Conservation (phyloP, 2,888 invertebrate species). For the Agriopis leucophaearia region DNA sequence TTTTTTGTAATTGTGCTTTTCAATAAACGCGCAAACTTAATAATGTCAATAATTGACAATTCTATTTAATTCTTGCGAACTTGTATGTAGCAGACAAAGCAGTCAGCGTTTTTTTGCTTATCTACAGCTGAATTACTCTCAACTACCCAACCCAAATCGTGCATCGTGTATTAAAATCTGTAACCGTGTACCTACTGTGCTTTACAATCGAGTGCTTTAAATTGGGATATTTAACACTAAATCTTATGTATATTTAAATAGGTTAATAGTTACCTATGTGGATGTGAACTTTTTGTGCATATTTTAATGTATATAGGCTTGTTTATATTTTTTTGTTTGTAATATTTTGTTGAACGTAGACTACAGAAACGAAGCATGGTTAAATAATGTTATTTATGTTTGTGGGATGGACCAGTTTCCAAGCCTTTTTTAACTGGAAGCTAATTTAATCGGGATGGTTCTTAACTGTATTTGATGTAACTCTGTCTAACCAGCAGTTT, state of each 20-base stretch:
- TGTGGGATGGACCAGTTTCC: too few species aligned
- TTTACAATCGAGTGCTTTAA: neutral
- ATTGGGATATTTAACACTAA: neutral
- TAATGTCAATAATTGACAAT: too few species aligned
- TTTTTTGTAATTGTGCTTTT: neutral
- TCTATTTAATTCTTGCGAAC: too few species aligned
- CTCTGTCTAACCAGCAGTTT: too few species aligned
- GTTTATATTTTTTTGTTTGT: neutral
- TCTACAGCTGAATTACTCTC: too few species aligned
- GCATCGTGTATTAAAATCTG: conserved; percentile 21
- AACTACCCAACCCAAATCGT: conserved; percentile 13
- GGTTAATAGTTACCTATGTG: conserved; percentile 8
- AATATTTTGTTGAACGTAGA: neutral
- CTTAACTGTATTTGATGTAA: too few species aligned
- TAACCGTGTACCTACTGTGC: conserved; percentile 24
- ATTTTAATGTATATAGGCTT: neutral
- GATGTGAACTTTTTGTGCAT: conserved; percentile 35
- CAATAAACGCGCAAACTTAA: neutral
- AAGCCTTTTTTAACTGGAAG: too few species aligned
- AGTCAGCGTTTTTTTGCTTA: too few species aligned
- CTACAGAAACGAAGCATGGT: neutral
- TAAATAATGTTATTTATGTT: neutral
- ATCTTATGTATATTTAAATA: neutral
- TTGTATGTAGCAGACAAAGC: too few species aligned
- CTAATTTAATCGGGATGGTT: too few species aligned